phyloP scores from a whole-genome alignment of 2,113 vertebrate genomes.

The Corythaixoides concolor region DNA sequence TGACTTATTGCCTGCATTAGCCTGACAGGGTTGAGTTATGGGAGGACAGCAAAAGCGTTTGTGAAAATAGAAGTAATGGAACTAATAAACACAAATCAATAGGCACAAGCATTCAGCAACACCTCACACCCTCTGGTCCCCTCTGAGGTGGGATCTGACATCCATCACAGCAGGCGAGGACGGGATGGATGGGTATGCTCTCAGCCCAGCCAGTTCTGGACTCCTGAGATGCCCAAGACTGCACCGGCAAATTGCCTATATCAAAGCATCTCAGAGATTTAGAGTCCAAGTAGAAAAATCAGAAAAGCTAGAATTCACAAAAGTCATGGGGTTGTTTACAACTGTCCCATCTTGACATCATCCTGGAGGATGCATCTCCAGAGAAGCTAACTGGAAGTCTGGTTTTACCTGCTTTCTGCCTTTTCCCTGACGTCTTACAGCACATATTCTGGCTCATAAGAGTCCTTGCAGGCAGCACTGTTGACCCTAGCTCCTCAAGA shows the following conservation, averaged over 20 bases:
- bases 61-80: not conserved
- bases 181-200: not conserved
- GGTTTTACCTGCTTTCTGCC: not conserved
- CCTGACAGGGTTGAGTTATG: not conserved
- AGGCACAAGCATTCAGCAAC: not conserved
- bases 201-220: not conserved
- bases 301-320: not conserved
- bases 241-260: not conserved
- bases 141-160: not conserved
- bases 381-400: not conserved
- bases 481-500: not conserved
- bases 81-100: not conserved
- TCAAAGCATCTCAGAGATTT: not conserved
- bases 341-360: not conserved
- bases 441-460: not conserved
- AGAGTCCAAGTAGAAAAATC: not conserved
- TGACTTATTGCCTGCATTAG: not conserved
- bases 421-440: not conserved
- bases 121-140: not conserved
- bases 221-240: not conserved
- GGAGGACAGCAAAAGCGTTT: not conserved
- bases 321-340: not conserved
- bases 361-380: not conserved
- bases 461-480: not conserved
- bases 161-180: not conserved